Evolutionary conservation across 2,888 invertebrate genomes (phyloP).

Genomic region (Agrotis ipsilon): DNA sequence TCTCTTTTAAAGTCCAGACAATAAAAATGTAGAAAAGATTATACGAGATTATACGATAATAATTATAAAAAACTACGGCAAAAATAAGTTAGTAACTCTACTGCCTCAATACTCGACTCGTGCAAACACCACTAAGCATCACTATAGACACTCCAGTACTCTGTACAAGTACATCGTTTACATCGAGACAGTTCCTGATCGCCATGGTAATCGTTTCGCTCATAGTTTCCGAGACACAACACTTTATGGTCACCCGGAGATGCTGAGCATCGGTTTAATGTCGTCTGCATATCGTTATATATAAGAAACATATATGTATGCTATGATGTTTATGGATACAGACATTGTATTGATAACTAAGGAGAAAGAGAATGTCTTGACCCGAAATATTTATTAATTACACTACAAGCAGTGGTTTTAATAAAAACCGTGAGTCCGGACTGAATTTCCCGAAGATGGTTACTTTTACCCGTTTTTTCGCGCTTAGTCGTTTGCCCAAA

Average conservation of each 20-base stretch:
- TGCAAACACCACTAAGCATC: neutral
- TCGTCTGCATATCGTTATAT: constrained; percentile 58
- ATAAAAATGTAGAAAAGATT: no score
- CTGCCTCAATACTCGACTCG: neutral
- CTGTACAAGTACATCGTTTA: constrained; percentile 42
- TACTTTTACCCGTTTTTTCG: no score
- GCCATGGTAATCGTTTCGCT: constrained; percentile 37
- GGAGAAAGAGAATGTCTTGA: neutral
- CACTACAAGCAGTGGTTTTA: no score
- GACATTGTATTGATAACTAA: constrained; percentile 24
- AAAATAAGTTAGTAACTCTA: neutral
- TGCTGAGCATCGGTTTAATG: constrained; percentile 70
- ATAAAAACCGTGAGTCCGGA: no score
- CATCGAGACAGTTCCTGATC: constrained; percentile 32
- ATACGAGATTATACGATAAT: no score
- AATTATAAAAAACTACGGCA: neutral
- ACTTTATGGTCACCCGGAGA: constrained; percentile 79
- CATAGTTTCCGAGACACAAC: constrained; percentile 84
- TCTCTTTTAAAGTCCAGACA: no score
- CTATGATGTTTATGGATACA: neutral
- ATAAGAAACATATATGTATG: constrained; percentile 22
- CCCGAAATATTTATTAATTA: no score
- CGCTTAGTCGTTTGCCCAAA: no score
- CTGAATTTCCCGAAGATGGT: no score
- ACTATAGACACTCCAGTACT: neutral